Evolutionary conservation across 2,888 invertebrate species (phyloP).

Genomic region (Cheilosia impressa): DNA sequence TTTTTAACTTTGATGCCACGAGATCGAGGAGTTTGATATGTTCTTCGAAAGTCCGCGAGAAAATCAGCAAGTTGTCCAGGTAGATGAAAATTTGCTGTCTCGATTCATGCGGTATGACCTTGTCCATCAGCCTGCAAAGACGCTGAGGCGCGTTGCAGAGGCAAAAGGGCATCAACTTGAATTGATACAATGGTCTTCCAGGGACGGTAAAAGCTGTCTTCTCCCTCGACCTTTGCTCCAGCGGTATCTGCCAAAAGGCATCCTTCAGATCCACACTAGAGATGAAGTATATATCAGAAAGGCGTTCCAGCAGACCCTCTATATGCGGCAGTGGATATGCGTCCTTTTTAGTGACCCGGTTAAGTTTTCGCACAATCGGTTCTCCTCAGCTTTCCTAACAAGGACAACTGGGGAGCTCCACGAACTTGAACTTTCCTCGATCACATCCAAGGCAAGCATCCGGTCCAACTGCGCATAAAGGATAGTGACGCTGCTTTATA

Average conservation of each 20-base stretch:
- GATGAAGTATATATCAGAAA: slow-evolving; percentile 2
- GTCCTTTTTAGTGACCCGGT: not conserved
- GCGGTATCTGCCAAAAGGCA: slow-evolving; percentile 11
- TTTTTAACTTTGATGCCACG: not conserved
- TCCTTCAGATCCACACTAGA: slow-evolving; percentile 6
- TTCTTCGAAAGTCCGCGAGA: slow-evolving; percentile 8
- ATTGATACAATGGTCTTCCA: too few species aligned
- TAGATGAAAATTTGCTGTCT: slow-evolving; percentile 18
- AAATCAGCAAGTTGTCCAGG: slow-evolving; percentile 11
- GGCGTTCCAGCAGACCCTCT: slow-evolving; percentile 1
- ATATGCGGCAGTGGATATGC: not conserved
- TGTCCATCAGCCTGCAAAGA: not conserved
- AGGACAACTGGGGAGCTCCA: slow-evolving; percentile 16
- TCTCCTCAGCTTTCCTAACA: not conserved
- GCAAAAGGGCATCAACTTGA: too few species aligned
- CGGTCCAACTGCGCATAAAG: too few species aligned
- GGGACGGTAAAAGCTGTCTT: too few species aligned
- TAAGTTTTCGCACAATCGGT: not conserved
- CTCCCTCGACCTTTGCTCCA: not conserved
- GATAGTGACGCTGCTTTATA: slow-evolving; percentile 8
- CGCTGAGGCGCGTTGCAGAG: too few species aligned
- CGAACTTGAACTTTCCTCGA: slow-evolving; percentile 8
- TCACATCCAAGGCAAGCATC: too few species aligned
- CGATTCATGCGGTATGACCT: not conserved
- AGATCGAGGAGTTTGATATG: not conserved